Evolutionary conservation across 2,888 invertebrate genomes (phyloP), one percentile per base, ranked within the genome.

Genomic region (Pyrochroa serraticornis): DNA sequence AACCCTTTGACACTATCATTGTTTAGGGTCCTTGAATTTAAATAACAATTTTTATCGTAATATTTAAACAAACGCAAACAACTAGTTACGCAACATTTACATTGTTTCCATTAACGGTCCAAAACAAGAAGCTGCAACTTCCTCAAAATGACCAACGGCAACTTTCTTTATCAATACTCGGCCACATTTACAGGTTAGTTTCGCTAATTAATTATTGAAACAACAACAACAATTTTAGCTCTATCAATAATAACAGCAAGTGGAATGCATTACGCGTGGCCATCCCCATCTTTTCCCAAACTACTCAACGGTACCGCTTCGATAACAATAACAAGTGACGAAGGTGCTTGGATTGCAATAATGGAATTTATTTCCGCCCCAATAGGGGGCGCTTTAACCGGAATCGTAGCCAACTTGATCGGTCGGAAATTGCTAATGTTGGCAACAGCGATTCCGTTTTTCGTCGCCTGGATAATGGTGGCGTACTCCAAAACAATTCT

Each of bases 321-420:
- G 14, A 39, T 51, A 31, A 14, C 12, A 31, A 82, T 84, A 42
- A 77, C 80, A n/a, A 60, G 74, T 22, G 81, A 81, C 58, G 80
- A 85, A 70, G 83, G 84, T 64, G 83, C 85, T 71, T 84, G 84
- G 84, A 82, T 85, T 71, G 84, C 84, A 1, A 85, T 86, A 39
- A 82, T 87, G 71, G 84, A 84, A 77, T 83, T 86, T 63, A 77
- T 87, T 49, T 86, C 86, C 63, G 85, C 85, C 1, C 82, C 85
- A n/a, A 76, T 86, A 37, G 86, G 86, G 36, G 84, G 84, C 14
- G 75, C 85, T 9, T 78, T 85, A 10, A 82, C 86, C 10, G 87
- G 85, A n/a, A 82, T 85, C 70, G 77, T 84, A 55, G 85, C 87
- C 50, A 86, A 87, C 72, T 79, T 80, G 63, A 82, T 85, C 60